Evolutionary conservation across 1,140 invertebrate genomes (phyloP), one percentile per base, ranked within the genome.

Genomic region (Carposina sasakii): DNA sequence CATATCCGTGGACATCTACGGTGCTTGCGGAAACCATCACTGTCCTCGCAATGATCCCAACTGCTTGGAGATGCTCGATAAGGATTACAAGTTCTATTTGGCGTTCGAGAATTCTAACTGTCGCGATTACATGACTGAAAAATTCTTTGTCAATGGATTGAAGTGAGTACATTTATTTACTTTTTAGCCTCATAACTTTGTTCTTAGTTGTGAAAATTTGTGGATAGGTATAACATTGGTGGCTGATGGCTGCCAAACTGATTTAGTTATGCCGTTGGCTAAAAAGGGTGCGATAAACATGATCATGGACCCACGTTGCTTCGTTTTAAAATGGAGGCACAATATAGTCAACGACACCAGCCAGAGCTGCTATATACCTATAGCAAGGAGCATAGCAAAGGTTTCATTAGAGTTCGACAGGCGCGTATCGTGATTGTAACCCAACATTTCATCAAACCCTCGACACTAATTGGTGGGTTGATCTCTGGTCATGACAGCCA

Each of bases 21-120:
- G 96, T 2, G 92, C 92, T 1, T 98, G 96, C 76, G 96, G 96
- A 17, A 89, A 89, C 8, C 89, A 93, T 44, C 91, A 92, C 60
- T 98, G 96, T 76, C 93, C 95, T 0, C 88, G 95, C 42, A 89
- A 90, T 19, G 91, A 93, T 52, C 90, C 93, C 57, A 91, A 93
- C 65, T 98, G 96, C 67, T 94, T 97, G 65, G 91, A 95, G 26
- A 92, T 97, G 89, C 88, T 99, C n/a, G 92, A 96, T 66, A 91
- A 88, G 41, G 93, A 97, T 42, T 99, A 99, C 85, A 99, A 99
- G 76, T 99, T 99, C 85, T 99, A 99, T 79, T 87, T 99, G 36
- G 94, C 97, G 0, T 99, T 99, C 72, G 96, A 98, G 84, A 99
- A 99, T 81, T 97, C 96, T 0, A 96, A 98, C 64, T 99, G 97